A percentile compares a stretch with the other conserved stretches of the same genome.
Conservation (phyloP, 2,113 vertebrate species). For the Tyrannus savana region DNA sequence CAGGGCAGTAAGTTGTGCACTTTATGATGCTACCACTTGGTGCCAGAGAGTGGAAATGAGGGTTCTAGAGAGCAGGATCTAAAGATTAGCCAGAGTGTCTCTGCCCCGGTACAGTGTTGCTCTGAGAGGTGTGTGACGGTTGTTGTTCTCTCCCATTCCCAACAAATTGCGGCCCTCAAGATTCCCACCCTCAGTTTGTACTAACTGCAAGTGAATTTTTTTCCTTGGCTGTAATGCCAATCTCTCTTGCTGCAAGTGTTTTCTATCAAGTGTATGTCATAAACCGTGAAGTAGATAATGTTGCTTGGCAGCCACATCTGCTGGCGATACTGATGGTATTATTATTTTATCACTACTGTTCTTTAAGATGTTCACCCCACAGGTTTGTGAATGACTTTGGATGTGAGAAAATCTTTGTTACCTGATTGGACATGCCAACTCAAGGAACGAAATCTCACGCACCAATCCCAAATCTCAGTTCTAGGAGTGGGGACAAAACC, state of each 20-base stretch:
- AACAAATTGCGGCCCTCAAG: neutral
- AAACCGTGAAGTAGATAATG: neutral
- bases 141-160: neutral
- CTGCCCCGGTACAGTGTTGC: neutral
- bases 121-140: neutral
- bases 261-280: neutral
- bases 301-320: constrained; percentile 14
- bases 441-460: neutral
- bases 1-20: neutral
- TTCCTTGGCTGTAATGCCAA: neutral
- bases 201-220: neutral
- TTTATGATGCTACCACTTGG: neutral
- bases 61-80: neutral
- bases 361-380: neutral
- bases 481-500: neutral
- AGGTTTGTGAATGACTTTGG: neutral
- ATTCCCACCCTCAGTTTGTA: neutral
- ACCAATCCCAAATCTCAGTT: neutral
- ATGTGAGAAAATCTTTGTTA: neutral
- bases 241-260: constrained; percentile 21
- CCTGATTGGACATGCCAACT: neutral
- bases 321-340: neutral
- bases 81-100: neutral
- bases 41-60: neutral
- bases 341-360: neutral